These are phyloP conservation scores for Pseudomyrmex cubaensis DNA, from an alignment of 1,140 invertebrate genomes.

Conservation along the genomic window DNA sequence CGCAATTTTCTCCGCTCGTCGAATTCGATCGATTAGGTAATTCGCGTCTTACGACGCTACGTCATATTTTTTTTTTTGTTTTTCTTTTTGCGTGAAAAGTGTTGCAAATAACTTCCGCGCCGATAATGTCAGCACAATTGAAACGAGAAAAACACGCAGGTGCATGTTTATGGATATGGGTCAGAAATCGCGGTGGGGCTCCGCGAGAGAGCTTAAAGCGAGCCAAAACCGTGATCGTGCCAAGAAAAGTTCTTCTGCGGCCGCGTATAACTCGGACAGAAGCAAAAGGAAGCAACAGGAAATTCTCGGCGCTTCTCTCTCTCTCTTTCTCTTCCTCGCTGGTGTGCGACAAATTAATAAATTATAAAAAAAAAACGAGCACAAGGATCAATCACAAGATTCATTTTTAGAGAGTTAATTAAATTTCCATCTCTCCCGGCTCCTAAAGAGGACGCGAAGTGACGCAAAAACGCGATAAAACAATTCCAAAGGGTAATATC, in stretches of 20 bases:
- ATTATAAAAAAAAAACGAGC: conserved; percentile 46
- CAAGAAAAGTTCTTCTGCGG: conserved; percentile 70
- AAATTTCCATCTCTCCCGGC: neutral
- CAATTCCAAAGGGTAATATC: neutral
- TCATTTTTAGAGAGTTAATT: conserved; percentile 8
- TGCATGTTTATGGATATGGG: conserved; percentile 59
- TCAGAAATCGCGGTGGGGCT: conserved; percentile 62
- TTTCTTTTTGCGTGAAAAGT: neutral
- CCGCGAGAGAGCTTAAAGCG: conserved; percentile 27
- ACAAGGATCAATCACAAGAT: conserved; percentile 5
- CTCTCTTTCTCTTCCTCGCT: no score
- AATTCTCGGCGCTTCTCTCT: conserved; percentile 20
- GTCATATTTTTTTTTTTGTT: neutral
- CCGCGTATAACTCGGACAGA: conserved; percentile 57
- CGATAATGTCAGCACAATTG: conserved; percentile 27
- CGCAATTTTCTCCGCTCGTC: no score
- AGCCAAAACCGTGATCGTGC: conserved; percentile 68
- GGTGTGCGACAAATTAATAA: conserved; percentile 57
- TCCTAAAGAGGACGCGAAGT: neutral
- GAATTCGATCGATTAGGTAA: neutral
- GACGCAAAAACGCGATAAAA: neutral
- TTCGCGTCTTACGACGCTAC: neutral
- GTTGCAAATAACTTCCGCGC: neutral
- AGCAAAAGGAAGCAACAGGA: conserved; percentile 72
- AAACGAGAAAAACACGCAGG: conserved; percentile 44